phyloP scores from a whole-genome alignment of 2,888 invertebrate genomes.

The Rambutsinella grinnellia region DNA sequence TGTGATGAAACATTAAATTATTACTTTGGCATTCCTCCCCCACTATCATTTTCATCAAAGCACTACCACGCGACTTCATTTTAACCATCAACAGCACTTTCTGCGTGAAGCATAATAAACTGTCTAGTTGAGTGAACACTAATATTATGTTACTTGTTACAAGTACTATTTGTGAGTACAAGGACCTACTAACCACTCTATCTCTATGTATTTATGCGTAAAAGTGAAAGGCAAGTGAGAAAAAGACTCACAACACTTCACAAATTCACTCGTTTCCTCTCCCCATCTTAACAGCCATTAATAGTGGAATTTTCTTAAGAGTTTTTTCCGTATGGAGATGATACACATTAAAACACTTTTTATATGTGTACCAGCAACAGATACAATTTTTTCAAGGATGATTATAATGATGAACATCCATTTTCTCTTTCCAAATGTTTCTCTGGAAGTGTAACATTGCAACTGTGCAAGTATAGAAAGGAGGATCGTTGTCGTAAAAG shows the following conservation, averaged over 20 bases:
- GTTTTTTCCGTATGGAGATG: too few relatives aligned
- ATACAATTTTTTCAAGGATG: conserved; percentile 22
- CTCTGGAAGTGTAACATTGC: too few relatives aligned
- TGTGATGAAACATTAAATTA: conserved; percentile 51
- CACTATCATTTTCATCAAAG: too few relatives aligned
- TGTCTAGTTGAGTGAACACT: too few relatives aligned
- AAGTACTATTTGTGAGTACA: too few relatives aligned
- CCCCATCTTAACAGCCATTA: conserved; percentile 22
- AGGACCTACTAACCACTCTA: too few relatives aligned
- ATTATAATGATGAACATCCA: conserved; percentile 24
- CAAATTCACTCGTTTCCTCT: conserved; percentile 20
- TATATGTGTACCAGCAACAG: conserved; percentile 30
- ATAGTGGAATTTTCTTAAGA: conserved; percentile 20
- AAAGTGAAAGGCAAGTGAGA: too few relatives aligned
- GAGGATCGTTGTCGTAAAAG: conserved; percentile 45
- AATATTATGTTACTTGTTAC: too few relatives aligned
- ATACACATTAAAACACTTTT: conserved; percentile 6
- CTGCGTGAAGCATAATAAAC: too few relatives aligned
- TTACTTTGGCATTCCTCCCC: conserved; percentile 39
- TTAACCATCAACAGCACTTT: too few relatives aligned
- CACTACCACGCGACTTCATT: too few relatives aligned
- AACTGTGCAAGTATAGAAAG: conserved; percentile 24
- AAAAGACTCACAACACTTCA: conserved; percentile 26
- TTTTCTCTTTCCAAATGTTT: conserved; percentile 1
- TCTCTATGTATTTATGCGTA: too few relatives aligned